Evolutionary conservation across 1,140 invertebrate genomes (phyloP).

Genomic region (Penaeus indicus): DNA sequence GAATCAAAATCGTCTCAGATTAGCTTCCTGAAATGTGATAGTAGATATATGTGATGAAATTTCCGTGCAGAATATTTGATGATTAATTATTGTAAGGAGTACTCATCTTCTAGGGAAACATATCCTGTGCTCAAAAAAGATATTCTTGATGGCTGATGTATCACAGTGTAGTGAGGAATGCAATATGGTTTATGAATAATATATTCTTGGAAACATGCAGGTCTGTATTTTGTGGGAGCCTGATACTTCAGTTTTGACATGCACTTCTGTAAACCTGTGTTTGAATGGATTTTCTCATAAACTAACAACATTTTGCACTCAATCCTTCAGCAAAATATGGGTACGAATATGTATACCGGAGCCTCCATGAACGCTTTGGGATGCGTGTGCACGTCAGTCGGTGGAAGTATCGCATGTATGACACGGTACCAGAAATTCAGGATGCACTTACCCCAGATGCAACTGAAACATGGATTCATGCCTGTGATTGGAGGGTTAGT

Average conservation of each 20-base stretch:
- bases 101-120: too few relatives aligned
- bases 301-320: constrained; percentile 21
- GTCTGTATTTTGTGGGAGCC: background rate
- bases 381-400: constrained; percentile 67
- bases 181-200: background rate
- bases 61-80: too few relatives aligned
- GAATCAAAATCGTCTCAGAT: too few relatives aligned
- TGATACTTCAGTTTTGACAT: constrained; percentile 3
- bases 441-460: constrained; percentile 63
- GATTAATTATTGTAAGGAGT: too few relatives aligned
- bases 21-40: too few relatives aligned
- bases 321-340: constrained; percentile 67
- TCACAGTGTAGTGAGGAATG: too few relatives aligned
- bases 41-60: too few relatives aligned
- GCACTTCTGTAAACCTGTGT: background rate
- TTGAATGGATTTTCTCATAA: background rate
- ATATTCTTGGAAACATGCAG: background rate
- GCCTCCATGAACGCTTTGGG: constrained; percentile 66
- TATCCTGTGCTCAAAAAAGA: too few relatives aligned
- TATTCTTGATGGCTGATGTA: too few relatives aligned
- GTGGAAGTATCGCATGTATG: constrained; percentile 66
- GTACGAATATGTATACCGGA: constrained; percentile 68
- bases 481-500: constrained; percentile 65
- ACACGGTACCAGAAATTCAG: constrained; percentile 66
- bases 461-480: constrained; percentile 65